These are phyloP conservation scores for Vandiemenella viatica DNA, from an alignment of 2,888 invertebrate species.

Conservation along the genomic window DNA sequence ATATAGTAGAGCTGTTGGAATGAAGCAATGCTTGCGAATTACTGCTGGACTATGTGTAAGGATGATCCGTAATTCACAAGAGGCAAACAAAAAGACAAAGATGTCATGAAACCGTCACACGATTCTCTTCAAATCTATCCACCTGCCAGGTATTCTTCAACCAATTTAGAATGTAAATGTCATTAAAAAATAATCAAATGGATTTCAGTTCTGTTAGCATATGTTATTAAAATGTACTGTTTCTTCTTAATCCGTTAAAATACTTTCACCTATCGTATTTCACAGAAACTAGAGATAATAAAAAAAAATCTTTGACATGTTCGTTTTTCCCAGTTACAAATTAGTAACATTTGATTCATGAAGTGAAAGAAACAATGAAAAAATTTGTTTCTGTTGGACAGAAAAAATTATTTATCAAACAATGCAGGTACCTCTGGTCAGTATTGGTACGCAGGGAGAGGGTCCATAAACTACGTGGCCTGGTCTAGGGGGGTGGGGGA, in stretches of 20 bases:
- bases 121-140: background rate
- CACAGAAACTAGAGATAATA: background rate
- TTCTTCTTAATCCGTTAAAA: background rate
- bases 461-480: too few species aligned
- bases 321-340: background rate
- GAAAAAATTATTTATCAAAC: too few species aligned
- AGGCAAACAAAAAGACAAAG: background rate
- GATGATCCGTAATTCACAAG: background rate
- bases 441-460: too few species aligned
- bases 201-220: background rate
- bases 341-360: background rate
- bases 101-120: too few species aligned
- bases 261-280: background rate
- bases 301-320: background rate
- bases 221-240: too few species aligned
- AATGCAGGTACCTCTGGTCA: too few species aligned
- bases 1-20: constrained; percentile 3
- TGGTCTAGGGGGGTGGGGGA: too few species aligned
- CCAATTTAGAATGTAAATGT: background rate
- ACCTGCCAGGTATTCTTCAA: background rate
- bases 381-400: background rate
- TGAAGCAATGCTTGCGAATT: constrained; percentile 5
- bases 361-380: background rate
- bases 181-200: background rate
- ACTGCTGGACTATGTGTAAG: constrained; percentile 2